Evolutionary conservation across 1,140 invertebrate genomes (phyloP).

Genomic region (Drosophila burlai): DNA sequence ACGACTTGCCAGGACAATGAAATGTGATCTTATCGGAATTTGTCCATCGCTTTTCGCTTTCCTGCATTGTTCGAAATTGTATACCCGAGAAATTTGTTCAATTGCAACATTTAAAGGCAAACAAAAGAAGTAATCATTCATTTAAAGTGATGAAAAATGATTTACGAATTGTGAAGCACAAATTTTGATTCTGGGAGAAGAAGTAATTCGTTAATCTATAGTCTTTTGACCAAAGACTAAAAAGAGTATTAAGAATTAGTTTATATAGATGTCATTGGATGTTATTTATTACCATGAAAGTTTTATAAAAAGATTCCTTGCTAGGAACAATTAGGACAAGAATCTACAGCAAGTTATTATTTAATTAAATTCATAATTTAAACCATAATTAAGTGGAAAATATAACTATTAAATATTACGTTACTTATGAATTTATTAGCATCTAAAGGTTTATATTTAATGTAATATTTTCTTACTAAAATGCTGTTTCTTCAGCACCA

Average conservation of each 20-base stretch:
- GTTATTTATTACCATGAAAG: no score
- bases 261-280: no score
- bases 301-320: neutral
- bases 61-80: neutral
- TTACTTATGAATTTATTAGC: neutral
- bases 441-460: neutral
- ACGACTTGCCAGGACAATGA: conserved; percentile 17
- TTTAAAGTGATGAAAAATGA: conserved; percentile 12
- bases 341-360: no score
- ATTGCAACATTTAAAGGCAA: conserved; percentile 1
- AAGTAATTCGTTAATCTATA: neutral
- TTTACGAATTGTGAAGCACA: neutral
- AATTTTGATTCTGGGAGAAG: neutral
- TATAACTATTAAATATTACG: no score
- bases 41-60: conserved; percentile 22
- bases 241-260: neutral
- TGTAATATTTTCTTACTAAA: neutral
- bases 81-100: conserved; percentile 7
- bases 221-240: neutral
- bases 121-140: conserved; percentile 9
- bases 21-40: conserved; percentile 29
- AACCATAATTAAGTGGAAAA: no score
- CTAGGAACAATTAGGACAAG: no score
- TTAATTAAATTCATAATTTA: no score
- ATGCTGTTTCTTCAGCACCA: no score